Conservation (phyloP, 1,140 invertebrate species). For the Drosophila aff. region DNA sequence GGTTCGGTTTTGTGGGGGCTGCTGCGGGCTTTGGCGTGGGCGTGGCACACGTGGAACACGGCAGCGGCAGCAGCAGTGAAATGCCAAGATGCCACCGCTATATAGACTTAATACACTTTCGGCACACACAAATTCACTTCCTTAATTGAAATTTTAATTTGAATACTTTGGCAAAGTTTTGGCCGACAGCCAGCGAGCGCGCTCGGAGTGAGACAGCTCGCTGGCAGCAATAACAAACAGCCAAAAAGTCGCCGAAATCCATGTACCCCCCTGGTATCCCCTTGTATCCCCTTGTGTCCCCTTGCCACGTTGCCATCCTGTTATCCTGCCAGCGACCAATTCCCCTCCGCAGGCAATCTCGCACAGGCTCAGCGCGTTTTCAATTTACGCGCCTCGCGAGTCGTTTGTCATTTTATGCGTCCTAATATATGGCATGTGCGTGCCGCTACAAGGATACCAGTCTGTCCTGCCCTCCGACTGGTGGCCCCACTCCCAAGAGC, state of each 20-base stretch:
- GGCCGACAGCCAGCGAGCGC: constrained; percentile 63
- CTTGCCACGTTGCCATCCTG: constrained; percentile 1
- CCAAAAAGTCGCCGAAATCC: constrained; percentile 70
- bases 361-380: constrained; percentile 79
- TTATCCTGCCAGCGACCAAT: constrained; percentile 20
- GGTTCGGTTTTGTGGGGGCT: constrained; percentile 10
- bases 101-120: constrained; percentile 84
- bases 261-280: neutral
- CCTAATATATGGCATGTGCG: constrained; percentile 82
- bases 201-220: constrained; percentile 21
- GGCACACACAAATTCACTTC: constrained; percentile 82
- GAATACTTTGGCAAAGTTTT: constrained; percentile 84
- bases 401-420: constrained; percentile 82
- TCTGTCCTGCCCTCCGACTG: neutral
- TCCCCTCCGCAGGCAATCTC: constrained; percentile 42
- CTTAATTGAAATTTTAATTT: constrained; percentile 84
- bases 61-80: constrained; percentile 52
- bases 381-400: constrained; percentile 79
- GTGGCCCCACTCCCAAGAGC: neutral
- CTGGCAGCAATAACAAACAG: constrained; percentile 72
- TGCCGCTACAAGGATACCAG: constrained; percentile 60
- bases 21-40: constrained; percentile 67
- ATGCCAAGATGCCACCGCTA: constrained; percentile 76
- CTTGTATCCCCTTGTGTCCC: neutral
- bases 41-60: constrained; percentile 45